A percentile compares a stretch with the other conserved stretches of the same genome.
These are phyloP conservation scores for Platalea minor DNA, from an alignment of 2,797 vertebrate species.

Conservation along the genomic window DNA sequence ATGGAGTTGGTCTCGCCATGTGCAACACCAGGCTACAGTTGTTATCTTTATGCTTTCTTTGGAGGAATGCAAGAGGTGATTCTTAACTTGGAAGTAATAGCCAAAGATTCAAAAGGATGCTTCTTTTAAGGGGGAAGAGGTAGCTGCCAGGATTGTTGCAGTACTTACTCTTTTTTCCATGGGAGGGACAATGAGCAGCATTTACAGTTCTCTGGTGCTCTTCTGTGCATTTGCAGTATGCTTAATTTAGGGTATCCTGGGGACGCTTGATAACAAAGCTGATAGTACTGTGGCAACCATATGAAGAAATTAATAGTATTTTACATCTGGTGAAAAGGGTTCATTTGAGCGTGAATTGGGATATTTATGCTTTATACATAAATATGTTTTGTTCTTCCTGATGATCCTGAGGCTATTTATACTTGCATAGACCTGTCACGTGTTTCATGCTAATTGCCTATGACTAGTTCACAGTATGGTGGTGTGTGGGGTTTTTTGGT, in stretches of 20 bases:
- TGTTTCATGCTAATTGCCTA: not conserved
- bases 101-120: not conserved
- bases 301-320: not conserved
- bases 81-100: not conserved
- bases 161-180: not conserved
- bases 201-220: not conserved
- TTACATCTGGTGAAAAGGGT: not conserved
- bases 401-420: not conserved
- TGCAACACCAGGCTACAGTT: not conserved
- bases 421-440: not conserved
- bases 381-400: not conserved
- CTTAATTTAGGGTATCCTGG: not conserved
- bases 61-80: not conserved
- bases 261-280: not conserved
- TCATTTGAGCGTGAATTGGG: not conserved
- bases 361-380: not conserved
- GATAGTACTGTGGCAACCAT: not conserved
- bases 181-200: not conserved
- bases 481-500: not conserved
- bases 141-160: not conserved
- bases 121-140: not conserved
- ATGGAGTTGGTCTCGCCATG: not conserved
- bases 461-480: not conserved
- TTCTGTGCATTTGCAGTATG: not conserved
- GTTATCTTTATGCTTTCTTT: not conserved